phyloP scores from a whole-genome alignment of 1,140 invertebrate species.

The Drosophila kikkawai region DNA sequence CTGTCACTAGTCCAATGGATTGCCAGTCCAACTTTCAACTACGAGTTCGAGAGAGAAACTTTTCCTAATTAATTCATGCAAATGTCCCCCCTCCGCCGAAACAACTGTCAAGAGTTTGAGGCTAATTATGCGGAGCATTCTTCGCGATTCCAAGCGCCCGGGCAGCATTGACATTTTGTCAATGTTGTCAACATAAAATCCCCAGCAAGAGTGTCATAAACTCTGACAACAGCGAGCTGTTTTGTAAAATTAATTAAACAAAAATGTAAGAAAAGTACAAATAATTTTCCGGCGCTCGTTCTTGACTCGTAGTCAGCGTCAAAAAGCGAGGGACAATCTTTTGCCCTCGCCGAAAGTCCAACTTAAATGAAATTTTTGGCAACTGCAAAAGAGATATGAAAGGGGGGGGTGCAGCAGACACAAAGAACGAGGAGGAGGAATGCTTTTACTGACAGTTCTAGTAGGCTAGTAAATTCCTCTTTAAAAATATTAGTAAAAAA shows the following conservation, averaged over 20 bases:
- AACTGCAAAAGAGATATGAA: constrained; percentile 23
- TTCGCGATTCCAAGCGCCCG: constrained; percentile 3
- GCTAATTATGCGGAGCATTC: constrained; percentile 74
- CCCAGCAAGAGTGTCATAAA: constrained; percentile 77
- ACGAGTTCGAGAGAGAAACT: constrained; percentile 56
- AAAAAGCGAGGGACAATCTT: constrained; percentile 8
- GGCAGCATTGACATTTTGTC: constrained; percentile 75
- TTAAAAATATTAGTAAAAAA: no score
- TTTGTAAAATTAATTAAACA: constrained; percentile 82
- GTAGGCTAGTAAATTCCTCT: no score
- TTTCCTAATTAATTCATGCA: constrained; percentile 80
- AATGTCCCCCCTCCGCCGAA: constrained; percentile 41
- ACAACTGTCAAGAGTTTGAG: constrained; percentile 43
- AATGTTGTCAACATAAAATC: constrained; percentile 81
- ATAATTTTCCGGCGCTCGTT: constrained; percentile 74
- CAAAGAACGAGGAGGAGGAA: constrained; percentile 1
- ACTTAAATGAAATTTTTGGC: constrained; percentile 76
- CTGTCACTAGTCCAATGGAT: constrained; percentile 43
- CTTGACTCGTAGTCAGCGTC: constrained; percentile 44
- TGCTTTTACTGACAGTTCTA: neutral
- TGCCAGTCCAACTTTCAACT: constrained; percentile 33
- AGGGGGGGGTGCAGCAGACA: neutral
- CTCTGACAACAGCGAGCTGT: constrained; percentile 64
- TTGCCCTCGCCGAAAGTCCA: constrained; percentile 53
- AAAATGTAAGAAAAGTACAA: constrained; percentile 79